Evolutionary conservation across 2,113 vertebrate species (phyloP).

Genomic region (Microcebus jonahi): DNA sequence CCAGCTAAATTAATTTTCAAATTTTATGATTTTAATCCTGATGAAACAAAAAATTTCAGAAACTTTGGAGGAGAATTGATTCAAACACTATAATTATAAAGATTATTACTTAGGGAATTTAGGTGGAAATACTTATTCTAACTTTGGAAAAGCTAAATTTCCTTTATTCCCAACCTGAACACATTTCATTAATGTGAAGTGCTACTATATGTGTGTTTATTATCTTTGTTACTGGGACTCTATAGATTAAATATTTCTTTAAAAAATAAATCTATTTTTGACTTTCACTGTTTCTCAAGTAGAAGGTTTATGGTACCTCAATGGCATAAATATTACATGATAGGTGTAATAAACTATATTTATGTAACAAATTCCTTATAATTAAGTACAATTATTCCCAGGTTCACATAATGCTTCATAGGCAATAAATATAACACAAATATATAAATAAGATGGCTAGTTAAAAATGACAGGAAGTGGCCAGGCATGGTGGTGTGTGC

Average conservation of each 20-base stretch:
- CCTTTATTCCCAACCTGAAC: not conserved
- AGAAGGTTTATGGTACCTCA: not conserved
- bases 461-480: not conserved
- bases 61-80: slow-evolving; percentile 12
- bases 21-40: not conserved
- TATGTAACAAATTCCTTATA: not conserved
- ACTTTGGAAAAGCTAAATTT: not conserved
- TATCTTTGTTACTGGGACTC: not conserved
- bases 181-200: not conserved
- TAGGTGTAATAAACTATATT: not conserved
- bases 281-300: not conserved
- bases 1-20: slow-evolving; percentile 64
- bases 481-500: rapidly evolving
- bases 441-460: not conserved
- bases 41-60: slow-evolving; percentile 36
- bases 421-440: not conserved
- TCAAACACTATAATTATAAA: slow-evolving; percentile 31
- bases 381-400: not conserved
- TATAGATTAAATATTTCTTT: not conserved
- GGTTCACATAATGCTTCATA: not conserved
- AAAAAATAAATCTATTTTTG: not conserved
- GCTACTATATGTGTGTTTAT: not conserved
- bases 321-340: not conserved
- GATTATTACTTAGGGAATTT: not conserved
- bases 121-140: not conserved